phyloP scores from a whole-genome alignment of 2,797 vertebrate genomes.

The Naso thynnoides region DNA sequence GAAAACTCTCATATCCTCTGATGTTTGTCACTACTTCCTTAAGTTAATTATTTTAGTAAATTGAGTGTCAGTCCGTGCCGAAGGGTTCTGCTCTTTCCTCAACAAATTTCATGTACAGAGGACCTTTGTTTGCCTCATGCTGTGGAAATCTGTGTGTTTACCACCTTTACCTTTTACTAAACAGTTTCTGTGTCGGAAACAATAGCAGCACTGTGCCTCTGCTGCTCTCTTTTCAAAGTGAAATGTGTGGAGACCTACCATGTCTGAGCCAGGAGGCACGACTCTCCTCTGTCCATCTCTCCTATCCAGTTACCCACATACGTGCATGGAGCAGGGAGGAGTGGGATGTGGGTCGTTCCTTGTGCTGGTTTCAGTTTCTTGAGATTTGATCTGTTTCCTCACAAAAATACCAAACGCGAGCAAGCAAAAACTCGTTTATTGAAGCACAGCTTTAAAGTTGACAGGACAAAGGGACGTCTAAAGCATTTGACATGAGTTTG shows the following conservation, averaged over 20 bases:
- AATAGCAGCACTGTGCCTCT: conserved; percentile 46
- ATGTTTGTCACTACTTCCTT: no score
- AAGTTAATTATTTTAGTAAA: no score
- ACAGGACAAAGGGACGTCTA: neutral
- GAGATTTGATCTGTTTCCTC: conserved; percentile 24
- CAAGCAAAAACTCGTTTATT: conserved; percentile 8
- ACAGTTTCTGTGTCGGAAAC: conserved; percentile 46
- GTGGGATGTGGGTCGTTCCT: conserved; percentile 4
- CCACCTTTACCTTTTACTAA: conserved; percentile 25
- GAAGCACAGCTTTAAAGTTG: neutral
- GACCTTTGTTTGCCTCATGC: conserved; percentile 17
- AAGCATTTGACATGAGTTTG: neutral
- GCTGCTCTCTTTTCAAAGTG: conserved; percentile 43
- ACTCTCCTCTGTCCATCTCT: conserved; percentile 43
- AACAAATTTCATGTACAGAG: neutral
- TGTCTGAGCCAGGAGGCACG: conserved; percentile 25
- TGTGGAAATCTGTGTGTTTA: conserved; percentile 31
- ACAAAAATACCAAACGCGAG: neutral
- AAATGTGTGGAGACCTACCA: conserved; percentile 39
- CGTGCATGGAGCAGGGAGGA: conserved; percentile 2
- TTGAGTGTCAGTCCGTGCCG: neutral
- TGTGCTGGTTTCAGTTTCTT: conserved; percentile 26
- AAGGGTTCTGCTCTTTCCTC: neutral
- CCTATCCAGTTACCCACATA: conserved; percentile 48
- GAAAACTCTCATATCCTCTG: no score